phyloP scores from a whole-genome alignment of 2,888 invertebrate genomes.

The Pterostichus niger region DNA sequence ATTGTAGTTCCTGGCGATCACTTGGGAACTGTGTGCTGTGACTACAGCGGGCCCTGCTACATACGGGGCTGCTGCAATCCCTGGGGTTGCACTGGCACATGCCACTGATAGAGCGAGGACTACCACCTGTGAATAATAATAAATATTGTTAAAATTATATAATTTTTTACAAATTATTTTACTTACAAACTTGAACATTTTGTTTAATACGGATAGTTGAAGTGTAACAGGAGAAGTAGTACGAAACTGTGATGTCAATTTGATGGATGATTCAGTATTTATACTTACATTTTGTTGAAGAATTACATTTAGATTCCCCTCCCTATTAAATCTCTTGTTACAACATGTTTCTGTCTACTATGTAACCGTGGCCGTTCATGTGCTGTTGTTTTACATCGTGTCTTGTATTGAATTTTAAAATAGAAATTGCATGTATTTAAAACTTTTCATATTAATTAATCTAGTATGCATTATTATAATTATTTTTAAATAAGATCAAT shows the following conservation, averaged over 20 bases:
- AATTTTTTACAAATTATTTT: background rate
- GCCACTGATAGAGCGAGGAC: conserved; percentile 68
- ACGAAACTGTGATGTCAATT: conserved; percentile 48
- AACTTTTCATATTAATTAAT: too few relatives aligned
- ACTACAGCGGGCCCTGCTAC: conserved; percentile 75
- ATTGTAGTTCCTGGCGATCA: conserved; percentile 82
- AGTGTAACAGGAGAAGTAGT: conserved; percentile 4
- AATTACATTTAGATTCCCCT: conserved; percentile 10
- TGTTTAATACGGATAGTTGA: conserved; percentile 60
- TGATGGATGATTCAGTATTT: conserved; percentile 19
- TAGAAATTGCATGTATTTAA: too few relatives aligned
- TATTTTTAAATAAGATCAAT: too few relatives aligned
- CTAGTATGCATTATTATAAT: too few relatives aligned
- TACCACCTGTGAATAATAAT: conserved; percentile 22
- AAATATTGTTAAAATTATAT: background rate
- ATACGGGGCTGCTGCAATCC: conserved; percentile 73
- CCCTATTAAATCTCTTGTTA: conserved; percentile 1
- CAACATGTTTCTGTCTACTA: background rate
- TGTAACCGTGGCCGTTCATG: conserved; percentile 26
- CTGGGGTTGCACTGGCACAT: conserved; percentile 72
- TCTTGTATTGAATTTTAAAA: background rate
- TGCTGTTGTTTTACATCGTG: background rate
- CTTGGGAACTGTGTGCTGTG: conserved; percentile 84
- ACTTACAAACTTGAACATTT: conserved; percentile 71
- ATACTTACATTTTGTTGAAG: conserved; percentile 27